Percentiles rank a stretch among this genome's conserved stretches.
phyloP scores from a whole-genome alignment of 2,113 vertebrate genomes.

The Muscicapa adusta region DNA sequence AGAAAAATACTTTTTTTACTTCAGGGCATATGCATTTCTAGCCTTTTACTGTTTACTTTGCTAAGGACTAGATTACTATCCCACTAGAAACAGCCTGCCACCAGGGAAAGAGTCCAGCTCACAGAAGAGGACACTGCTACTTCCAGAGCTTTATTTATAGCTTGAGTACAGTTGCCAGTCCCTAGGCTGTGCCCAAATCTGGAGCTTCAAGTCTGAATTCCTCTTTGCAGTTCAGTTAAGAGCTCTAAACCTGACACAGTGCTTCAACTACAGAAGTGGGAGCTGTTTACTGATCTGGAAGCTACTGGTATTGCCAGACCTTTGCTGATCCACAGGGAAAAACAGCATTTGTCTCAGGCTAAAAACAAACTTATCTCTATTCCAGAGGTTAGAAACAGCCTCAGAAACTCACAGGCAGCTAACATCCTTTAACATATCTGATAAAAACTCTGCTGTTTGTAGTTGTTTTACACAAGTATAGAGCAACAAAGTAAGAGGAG shows the following conservation, averaged over 20 bases:
- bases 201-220: not conserved
- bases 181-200: not conserved
- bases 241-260: not conserved
- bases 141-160: constrained; percentile 27
- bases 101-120: not conserved
- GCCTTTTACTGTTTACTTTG: not conserved
- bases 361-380: not conserved
- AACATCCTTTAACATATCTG: not conserved
- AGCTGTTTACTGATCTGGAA: not conserved
- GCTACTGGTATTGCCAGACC: not conserved
- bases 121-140: not conserved
- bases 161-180: not conserved
- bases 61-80: not conserved
- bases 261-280: not conserved
- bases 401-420: not conserved
- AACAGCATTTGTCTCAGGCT: not conserved
- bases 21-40: not conserved
- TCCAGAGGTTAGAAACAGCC: not conserved
- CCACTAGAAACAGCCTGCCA: not conserved
- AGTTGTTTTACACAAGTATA: not conserved
- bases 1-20: not conserved
- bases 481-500: not conserved
- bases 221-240: not conserved
- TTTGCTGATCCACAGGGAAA: not conserved
- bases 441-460: not conserved